These are phyloP conservation scores for Drosophila tripunctata DNA, from an alignment of 2,888 invertebrate genomes.

Conservation along the genomic window DNA sequence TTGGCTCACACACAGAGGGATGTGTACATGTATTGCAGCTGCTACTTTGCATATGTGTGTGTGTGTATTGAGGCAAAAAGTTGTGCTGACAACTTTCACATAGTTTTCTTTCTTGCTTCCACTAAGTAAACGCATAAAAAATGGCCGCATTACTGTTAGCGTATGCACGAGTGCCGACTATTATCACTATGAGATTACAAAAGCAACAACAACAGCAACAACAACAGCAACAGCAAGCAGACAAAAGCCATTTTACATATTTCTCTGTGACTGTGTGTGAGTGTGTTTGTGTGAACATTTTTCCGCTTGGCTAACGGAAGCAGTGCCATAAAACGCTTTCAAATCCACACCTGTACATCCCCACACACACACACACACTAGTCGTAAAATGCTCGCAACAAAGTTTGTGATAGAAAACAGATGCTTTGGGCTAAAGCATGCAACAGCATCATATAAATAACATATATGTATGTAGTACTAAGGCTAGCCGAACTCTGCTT, in stretches of 20 bases:
- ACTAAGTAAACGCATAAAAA: slow-evolving; percentile 54
- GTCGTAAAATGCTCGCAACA: slow-evolving; percentile 54
- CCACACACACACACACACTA: slow-evolving; percentile 18
- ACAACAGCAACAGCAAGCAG: slow-evolving; percentile 21
- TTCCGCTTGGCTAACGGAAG: slow-evolving; percentile 74
- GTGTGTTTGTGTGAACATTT: slow-evolving; percentile 55
- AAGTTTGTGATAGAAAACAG: slow-evolving; percentile 73
- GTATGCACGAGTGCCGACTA: slow-evolving; percentile 47
- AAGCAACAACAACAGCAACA: slow-evolving; percentile 13
- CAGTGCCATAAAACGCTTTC: slow-evolving; percentile 65
- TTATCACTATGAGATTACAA: slow-evolving; percentile 30
- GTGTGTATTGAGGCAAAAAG: slow-evolving; percentile 25
- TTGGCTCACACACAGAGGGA: slow-evolving; percentile 8
- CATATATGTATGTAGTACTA: no score
- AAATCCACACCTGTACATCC: slow-evolving; percentile 36
- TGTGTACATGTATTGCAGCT: slow-evolving; percentile 14
- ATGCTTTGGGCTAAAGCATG: slow-evolving; percentile 67
- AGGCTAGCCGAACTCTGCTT: slow-evolving; percentile 69
- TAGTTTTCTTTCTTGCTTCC: slow-evolving; percentile 29
- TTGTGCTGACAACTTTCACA: slow-evolving; percentile 30
- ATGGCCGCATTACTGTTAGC: slow-evolving; percentile 34
- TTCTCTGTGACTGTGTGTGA: slow-evolving; percentile 8
- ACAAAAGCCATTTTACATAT: slow-evolving; percentile 62
- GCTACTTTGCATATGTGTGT: slow-evolving; percentile 22
- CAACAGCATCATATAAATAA: slow-evolving; percentile 71